Percentiles rank a stretch among this genome's conserved stretches.
Evolutionary conservation across 1,140 invertebrate genomes (phyloP).

Genomic region (Coptotermes formosanus): DNA sequence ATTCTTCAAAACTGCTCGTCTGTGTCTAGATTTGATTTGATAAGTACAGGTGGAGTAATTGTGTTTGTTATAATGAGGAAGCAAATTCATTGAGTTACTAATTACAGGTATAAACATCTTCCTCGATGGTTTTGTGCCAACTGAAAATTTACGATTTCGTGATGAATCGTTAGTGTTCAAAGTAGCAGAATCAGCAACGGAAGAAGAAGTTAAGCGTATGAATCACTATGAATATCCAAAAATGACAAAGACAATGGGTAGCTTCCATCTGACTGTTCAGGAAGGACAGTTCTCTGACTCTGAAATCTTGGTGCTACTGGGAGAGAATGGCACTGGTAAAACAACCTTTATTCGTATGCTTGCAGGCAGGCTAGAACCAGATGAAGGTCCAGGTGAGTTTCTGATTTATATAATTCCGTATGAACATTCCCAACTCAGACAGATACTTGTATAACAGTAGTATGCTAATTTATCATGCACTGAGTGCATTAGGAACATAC

Average conservation of each 20-base stretch:
- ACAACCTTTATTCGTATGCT: slow-evolving; percentile 99
- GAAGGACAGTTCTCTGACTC: slow-evolving; percentile 98
- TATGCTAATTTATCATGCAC: no score
- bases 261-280: slow-evolving; percentile 78
- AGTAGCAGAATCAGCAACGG: slow-evolving; percentile 95
- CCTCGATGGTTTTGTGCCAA: slow-evolving; percentile 98
- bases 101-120: slow-evolving; percentile 94
- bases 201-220: slow-evolving; percentile 96
- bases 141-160: slow-evolving; percentile 98
- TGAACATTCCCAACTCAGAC: no score
- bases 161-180: slow-evolving; percentile 97
- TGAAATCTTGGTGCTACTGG: slow-evolving; percentile 97
- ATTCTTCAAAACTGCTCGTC: no score
- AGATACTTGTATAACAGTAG: no score
- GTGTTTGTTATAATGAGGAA: no score
- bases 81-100: neutral
- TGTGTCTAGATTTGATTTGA: no score
- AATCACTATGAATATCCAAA: slow-evolving; percentile 94
- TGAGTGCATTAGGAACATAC: no score
- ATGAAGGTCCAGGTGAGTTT: slow-evolving; percentile 72
- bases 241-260: slow-evolving; percentile 81
- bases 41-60: no score
- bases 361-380: slow-evolving; percentile 90
- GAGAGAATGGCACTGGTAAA: slow-evolving; percentile 99
- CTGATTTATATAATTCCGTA: neutral